Evolutionary conservation across 2,113 vertebrate genomes (phyloP).

Genomic region (Piprites chloris): DNA sequence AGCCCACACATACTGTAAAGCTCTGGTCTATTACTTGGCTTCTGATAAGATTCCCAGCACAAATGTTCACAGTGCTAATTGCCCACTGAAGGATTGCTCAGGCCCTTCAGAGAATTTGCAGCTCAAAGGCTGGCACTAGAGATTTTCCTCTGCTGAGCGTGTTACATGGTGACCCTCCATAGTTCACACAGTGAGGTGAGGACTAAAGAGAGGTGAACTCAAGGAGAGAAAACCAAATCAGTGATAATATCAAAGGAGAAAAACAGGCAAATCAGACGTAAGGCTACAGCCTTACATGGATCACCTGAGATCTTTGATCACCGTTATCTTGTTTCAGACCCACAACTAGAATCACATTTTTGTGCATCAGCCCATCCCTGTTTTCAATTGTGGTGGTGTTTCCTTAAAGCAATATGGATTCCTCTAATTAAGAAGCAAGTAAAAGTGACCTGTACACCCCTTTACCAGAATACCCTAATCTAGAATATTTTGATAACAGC

Average conservation of each 20-base stretch:
- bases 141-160: background rate
- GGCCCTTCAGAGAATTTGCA: background rate
- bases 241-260: background rate
- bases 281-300: background rate
- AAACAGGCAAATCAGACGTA: background rate
- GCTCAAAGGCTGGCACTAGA: background rate
- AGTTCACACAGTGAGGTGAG: background rate
- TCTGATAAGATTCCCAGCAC: background rate
- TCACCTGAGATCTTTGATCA: background rate
- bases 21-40: background rate
- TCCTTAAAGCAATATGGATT: background rate
- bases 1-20: background rate
- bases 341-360: background rate
- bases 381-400: background rate
- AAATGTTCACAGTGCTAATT: background rate
- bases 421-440: background rate
- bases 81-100: background rate
- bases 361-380: fast-evolving
- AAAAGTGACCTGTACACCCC: background rate
- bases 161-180: background rate
- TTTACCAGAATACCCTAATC: background rate
- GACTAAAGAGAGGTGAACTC: background rate
- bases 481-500: background rate
- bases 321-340: background rate
- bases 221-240: background rate